These are phyloP conservation scores for Pogona vitticeps DNA, from an alignment of 2,113 vertebrate genomes.

Conservation along the genomic window DNA sequence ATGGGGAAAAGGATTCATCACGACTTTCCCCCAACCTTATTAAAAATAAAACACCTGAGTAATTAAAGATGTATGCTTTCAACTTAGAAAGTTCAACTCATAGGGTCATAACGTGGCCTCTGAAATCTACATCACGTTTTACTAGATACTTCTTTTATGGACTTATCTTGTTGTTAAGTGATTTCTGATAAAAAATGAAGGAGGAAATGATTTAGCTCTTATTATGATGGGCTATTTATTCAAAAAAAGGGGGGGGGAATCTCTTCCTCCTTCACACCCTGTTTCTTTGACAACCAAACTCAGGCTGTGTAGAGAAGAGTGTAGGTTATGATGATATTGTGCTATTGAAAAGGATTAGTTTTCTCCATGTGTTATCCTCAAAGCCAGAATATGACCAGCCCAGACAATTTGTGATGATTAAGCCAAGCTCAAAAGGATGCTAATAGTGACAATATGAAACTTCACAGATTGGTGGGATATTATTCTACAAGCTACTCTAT, in stretches of 20 bases:
- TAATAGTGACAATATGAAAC: constrained; percentile 20
- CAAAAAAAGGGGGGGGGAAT: constrained; percentile 3
- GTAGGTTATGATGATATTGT: background rate
- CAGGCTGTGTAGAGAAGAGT: background rate
- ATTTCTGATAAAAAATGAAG: constrained; percentile 17
- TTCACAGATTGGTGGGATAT: constrained; percentile 28
- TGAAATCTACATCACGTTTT: background rate
- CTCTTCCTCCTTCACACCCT: background rate
- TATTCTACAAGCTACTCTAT: constrained; percentile 35
- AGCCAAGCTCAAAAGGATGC: constrained; percentile 40
- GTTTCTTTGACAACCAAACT: constrained; percentile 18
- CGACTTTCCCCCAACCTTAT: constrained; percentile 34
- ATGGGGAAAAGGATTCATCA: constrained; percentile 41
- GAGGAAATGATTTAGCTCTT: background rate
- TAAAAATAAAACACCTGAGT: constrained; percentile 33
- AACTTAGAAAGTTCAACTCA: constrained; percentile 19
- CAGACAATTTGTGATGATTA: background rate
- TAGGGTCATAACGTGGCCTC: background rate
- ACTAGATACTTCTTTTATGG: background rate
- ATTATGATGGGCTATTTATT: constrained; percentile 14
- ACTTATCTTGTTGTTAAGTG: background rate
- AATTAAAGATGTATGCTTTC: constrained; percentile 28
- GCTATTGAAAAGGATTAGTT: constrained; percentile 24
- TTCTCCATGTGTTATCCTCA: constrained; percentile 8
- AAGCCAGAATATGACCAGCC: constrained; percentile 39